A percentile compares a stretch with the other conserved stretches of the same genome.
Evolutionary conservation across 2,113 vertebrate genomes (phyloP).

Genomic region (Chiloscyllium plagiosum): DNA sequence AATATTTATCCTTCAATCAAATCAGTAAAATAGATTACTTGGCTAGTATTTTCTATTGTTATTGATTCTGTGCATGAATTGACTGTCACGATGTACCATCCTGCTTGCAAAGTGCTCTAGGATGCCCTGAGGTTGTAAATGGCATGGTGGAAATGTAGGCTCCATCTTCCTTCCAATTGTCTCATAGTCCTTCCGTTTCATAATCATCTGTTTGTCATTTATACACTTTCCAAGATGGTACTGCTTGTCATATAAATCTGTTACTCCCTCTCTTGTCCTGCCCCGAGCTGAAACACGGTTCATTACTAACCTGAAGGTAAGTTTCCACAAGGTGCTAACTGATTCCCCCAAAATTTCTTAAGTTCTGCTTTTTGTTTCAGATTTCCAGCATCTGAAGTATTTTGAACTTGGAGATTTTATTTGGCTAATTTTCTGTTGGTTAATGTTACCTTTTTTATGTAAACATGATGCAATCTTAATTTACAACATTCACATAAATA

Average conservation of each 20-base stretch:
- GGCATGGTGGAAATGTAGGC: too few relatives aligned
- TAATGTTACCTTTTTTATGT: not conserved
- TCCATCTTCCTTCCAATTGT: not conserved
- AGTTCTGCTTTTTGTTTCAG: not conserved
- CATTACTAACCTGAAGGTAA: not conserved
- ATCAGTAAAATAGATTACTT: too few relatives aligned
- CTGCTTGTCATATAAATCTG: not conserved
- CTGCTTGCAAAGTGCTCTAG: too few relatives aligned
- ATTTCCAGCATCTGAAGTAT: not conserved
- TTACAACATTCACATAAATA: not conserved
- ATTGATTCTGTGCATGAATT: too few relatives aligned
- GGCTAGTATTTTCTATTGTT: too few relatives aligned
- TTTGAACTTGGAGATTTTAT: not conserved
- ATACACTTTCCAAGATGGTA: not conserved
- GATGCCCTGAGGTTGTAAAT: too few relatives aligned
- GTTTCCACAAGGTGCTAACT: not conserved
- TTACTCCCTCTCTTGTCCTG: not conserved
- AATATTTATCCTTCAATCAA: too few relatives aligned
- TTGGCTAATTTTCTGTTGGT: not conserved
- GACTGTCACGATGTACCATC: too few relatives aligned
- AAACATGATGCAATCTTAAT: not conserved
- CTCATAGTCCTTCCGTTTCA: not conserved
- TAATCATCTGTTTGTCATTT: not conserved
- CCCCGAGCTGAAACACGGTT: not conserved
- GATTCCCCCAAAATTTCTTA: not conserved